Conservation (phyloP, 1,140 invertebrate genomes). For the Augochlora pura region DNA sequence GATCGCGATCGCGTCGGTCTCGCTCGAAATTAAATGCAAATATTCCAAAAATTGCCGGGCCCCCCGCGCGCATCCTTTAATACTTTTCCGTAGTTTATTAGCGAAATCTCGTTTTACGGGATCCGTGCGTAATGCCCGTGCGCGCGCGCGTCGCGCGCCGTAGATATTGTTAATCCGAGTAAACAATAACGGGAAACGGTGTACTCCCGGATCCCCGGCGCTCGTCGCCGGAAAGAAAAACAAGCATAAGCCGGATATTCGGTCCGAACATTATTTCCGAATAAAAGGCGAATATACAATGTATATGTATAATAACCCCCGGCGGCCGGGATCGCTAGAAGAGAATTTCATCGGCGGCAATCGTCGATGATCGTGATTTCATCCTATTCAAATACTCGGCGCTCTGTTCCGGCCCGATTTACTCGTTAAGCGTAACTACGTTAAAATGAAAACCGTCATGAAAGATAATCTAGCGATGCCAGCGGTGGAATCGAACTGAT, state of each 20-base stretch:
- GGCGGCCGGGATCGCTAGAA: too few species aligned
- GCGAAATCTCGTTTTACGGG: background rate
- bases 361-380: too few species aligned
- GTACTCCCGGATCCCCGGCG: too few species aligned
- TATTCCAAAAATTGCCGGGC: constrained; percentile 1
- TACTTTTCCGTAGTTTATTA: constrained; percentile 7
- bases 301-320: too few species aligned
- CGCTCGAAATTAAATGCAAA: constrained; percentile 25
- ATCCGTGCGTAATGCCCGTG: background rate
- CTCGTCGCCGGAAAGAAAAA: background rate
- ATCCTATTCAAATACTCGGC: too few species aligned
- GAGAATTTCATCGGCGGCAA: too few species aligned
- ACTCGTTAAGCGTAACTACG: too few species aligned
- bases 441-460: too few species aligned
- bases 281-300: background rate
- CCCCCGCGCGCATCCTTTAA: background rate
- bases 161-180: background rate
- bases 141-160: too few species aligned
- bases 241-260: background rate
- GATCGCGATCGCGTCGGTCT: background rate
- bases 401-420: too few species aligned
- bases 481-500: too few species aligned
- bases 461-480: too few species aligned
- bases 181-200: background rate
- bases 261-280: background rate